A percentile compares a stretch with the other conserved stretches of the same genome.
These are phyloP conservation scores for Rhynchomys soricoides DNA, from an alignment of 2,113 vertebrate species.

Conservation along the genomic window DNA sequence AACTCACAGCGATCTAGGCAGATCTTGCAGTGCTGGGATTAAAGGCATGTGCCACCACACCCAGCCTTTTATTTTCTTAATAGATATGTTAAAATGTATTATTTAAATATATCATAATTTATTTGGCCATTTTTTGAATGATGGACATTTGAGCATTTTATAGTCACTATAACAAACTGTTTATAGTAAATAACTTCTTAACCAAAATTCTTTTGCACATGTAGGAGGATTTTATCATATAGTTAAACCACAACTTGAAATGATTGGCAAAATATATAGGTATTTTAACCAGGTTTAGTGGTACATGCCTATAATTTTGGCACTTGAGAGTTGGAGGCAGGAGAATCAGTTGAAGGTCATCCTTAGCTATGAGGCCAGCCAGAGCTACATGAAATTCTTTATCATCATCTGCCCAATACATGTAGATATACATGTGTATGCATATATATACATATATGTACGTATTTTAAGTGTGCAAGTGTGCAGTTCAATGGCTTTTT, in stretches of 20 bases:
- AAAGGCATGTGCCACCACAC: neutral
- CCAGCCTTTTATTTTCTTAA: neutral
- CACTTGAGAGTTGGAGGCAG: neutral
- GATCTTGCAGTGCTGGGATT: neutral
- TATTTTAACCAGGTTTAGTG: neutral
- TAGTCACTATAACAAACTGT: neutral
- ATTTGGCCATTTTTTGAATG: neutral
- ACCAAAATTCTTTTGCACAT: neutral
- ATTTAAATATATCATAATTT: neutral
- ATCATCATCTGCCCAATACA: neutral
- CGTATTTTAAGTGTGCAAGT: neutral
- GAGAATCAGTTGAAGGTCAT: neutral
- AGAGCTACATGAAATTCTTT: neutral
- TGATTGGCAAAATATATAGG: conserved; percentile 31
- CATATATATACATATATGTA: neutral
- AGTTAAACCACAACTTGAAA: conserved; percentile 14
- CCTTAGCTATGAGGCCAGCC: neutral
- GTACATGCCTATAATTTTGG: neutral
- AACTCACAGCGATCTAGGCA: neutral
- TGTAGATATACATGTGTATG: neutral
- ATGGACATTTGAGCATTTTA: neutral
- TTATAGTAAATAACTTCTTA: conserved; percentile 15
- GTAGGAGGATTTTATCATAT: conserved; percentile 5
- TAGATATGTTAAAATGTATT: neutral
- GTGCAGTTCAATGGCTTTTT: neutral